Evolutionary conservation across 2,888 invertebrate genomes (phyloP).

Genomic region (Eustalomyia histrio): DNA sequence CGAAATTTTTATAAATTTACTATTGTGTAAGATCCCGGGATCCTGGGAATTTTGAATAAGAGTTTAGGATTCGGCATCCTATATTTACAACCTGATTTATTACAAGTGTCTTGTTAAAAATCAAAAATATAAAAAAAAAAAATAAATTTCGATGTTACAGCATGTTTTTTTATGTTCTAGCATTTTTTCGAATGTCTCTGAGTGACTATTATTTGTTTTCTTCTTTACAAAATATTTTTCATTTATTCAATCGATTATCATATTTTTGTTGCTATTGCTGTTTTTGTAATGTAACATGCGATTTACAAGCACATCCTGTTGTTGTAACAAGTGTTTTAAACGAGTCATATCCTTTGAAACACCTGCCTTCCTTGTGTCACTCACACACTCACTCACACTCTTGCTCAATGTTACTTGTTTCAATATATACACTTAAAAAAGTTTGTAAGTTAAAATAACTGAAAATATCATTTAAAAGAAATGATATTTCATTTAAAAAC

Average conservation of each 20-base stretch:
- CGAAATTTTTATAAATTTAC: no score
- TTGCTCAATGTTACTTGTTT: background rate
- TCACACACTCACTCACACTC: no score
- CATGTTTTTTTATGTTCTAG: background rate
- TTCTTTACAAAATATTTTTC: slow-evolving; percentile 2
- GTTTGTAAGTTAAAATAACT: no score
- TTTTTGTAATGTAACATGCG: slow-evolving; percentile 32
- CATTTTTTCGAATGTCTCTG: background rate
- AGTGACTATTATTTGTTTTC: background rate
- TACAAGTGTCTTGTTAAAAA: no score
- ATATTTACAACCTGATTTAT: no score
- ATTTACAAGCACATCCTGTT: slow-evolving; percentile 53
- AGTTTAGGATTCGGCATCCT: no score
- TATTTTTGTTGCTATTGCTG: background rate
- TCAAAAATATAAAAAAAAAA: no score
- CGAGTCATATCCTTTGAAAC: slow-evolving; percentile 47
- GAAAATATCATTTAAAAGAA: no score
- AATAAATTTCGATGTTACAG: background rate
- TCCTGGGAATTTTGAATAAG: no score
- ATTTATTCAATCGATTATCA: slow-evolving; percentile 35
- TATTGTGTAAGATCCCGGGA: no score
- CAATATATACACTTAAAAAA: no score
- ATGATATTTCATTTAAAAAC: no score
- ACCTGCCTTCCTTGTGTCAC: slow-evolving; percentile 12
- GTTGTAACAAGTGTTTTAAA: slow-evolving; percentile 64